A percentile compares a stretch with the other conserved stretches of the same genome.
phyloP scores from a whole-genome alignment of 2,797 vertebrate species.

The Galago senegalensis region DNA sequence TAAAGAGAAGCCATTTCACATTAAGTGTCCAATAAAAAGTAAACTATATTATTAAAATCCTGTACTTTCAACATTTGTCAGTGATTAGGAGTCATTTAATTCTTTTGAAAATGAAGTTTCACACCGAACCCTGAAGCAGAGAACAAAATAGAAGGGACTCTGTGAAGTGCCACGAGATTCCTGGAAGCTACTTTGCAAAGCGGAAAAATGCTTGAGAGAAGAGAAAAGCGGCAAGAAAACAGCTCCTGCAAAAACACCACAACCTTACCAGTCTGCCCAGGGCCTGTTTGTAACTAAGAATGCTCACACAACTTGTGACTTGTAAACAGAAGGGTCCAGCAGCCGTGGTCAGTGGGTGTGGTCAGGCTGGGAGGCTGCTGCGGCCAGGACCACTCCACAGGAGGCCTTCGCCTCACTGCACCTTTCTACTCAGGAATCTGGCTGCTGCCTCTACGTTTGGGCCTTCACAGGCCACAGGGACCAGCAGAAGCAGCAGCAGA shows the following conservation, averaged over 20 bases:
- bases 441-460: not conserved
- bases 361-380: not conserved
- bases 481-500: not conserved
- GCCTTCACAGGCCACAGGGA: not conserved
- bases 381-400: rapidly evolving
- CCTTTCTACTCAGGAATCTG: not conserved
- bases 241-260: not conserved
- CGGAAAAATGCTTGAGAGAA: not conserved
- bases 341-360: too few species aligned
- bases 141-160: not conserved
- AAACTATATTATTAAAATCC: not conserved
- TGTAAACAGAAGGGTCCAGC: not conserved
- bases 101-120: conserved; percentile 60
- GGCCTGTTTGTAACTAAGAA: not conserved
- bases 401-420: too few species aligned
- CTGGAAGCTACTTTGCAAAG: not conserved
- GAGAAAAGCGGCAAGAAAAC: not conserved
- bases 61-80: not conserved
- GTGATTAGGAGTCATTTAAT: not conserved
- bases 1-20: not conserved
- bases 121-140: not conserved
- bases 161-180: not conserved
- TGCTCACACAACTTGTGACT: not conserved
- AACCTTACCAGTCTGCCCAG: not conserved
- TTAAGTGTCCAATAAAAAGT: not conserved